A percentile compares a stretch with the other conserved stretches of the same genome.
Evolutionary conservation across 2,888 invertebrate species (phyloP).

Genomic region (Diarsia brunnea): DNA sequence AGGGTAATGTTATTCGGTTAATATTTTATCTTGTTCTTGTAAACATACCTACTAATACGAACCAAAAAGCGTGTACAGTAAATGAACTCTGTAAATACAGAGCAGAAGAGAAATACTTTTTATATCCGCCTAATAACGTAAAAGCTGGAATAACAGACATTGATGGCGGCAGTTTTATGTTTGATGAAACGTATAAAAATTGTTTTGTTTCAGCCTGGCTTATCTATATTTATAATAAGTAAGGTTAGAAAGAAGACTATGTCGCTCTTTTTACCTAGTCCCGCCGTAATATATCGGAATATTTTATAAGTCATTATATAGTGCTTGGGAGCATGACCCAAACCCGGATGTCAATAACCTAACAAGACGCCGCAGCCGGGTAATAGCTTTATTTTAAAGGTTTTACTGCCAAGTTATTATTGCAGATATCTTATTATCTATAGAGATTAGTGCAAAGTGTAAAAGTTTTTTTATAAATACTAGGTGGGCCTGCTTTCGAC

Average conservation of each 20-base stretch:
- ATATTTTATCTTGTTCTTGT: constrained; percentile 8
- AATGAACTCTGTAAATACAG: constrained; percentile 29
- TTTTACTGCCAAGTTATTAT: too few relatives aligned
- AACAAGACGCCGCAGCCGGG: too few relatives aligned
- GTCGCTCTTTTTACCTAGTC: background rate
- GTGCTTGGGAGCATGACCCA: background rate
- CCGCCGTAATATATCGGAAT: background rate
- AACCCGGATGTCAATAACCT: background rate
- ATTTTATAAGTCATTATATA: background rate
- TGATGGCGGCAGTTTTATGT: constrained; percentile 44
- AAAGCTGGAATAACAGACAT: constrained; percentile 44
- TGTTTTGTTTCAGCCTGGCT: constrained; percentile 28
- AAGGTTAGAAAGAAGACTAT: background rate
- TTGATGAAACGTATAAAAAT: constrained; percentile 41
- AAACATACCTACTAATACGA: background rate
- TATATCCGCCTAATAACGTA: constrained; percentile 41
- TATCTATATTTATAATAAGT: background rate
- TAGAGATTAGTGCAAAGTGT: background rate
- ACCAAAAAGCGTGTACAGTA: constrained; percentile 18
- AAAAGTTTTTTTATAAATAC: background rate
- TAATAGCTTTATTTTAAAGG: too few relatives aligned
- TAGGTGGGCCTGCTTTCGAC: too few relatives aligned
- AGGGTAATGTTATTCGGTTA: background rate
- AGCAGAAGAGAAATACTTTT: constrained; percentile 44
- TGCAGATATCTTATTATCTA: too few relatives aligned